Base-by-base conservation (phyloP, 2,113 vertebrate genomes). In the Lucifuga dentata region DNA sequence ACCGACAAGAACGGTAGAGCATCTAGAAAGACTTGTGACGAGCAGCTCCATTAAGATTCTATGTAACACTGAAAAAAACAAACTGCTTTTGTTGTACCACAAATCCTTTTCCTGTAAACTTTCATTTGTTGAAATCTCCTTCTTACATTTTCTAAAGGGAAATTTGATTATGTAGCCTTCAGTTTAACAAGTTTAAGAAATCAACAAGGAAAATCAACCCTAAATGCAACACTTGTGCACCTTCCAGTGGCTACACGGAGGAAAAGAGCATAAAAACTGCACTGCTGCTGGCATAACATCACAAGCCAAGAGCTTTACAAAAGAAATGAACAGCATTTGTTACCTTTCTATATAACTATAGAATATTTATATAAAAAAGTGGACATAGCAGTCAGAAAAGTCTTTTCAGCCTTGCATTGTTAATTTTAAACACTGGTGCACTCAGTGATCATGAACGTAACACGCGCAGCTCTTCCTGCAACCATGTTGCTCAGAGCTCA, bases 151-250 rank as follows among this genome's bases (percentile, higher is more conserved):
- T 11, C 3, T 29, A 49, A 15, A 49, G 38, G 60, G 1, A 48
- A 55, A 29, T 3, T 29, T 29, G 3, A 29, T 7, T 5, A 7
- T 29, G 3, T 7, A 29, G 26, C 26, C 26, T 29, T 3, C 26
- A 29, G 26, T n/a, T n/a, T n/a, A n/a, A n/a, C n/a, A n/a, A n/a
- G 19, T 21, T 11, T 44, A 43, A 61, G 23, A 26, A 39, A 5
- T 21, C 29, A 58, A 52, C 16, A 9, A 1, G 9, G 51, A 65
- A 9, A 51, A 17, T 26, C 24, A 72, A 45, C 9, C 7, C 23
- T 73, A 51, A 51, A 26, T 49, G 57, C 21, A 56, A 59, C 32
- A 78, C 71, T 69, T 49, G 65, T 68, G 59, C 36, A 43, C 56
- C 19, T 2, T 52, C 21, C 16, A 26, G 24, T 41, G 16, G 11